Evolutionary conservation across 2,888 invertebrate genomes (phyloP).

Genomic region (Synanthedon formicaeformis): DNA sequence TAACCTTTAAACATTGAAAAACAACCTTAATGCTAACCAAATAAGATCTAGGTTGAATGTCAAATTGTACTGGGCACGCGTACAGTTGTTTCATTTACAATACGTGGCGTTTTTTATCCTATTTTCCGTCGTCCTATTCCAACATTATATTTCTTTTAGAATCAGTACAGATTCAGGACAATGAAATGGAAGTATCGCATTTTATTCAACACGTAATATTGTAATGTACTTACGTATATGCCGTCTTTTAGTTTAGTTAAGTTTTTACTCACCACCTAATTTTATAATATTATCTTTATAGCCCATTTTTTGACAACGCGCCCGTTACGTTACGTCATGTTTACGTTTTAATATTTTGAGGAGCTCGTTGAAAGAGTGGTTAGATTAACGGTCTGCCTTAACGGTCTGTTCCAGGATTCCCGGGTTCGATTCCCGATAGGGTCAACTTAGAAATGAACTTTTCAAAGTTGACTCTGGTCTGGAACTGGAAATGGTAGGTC

Average conservation of each 20-base stretch:
- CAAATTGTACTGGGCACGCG: conserved; percentile 10
- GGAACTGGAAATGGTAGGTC: too few relatives aligned
- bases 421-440: too few relatives aligned
- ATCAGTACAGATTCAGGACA: conserved; percentile 7
- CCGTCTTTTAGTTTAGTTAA: not conserved
- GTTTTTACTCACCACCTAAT: too few relatives aligned
- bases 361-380: too few relatives aligned
- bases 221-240: not conserved
- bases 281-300: too few relatives aligned
- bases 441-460: too few relatives aligned
- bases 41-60: not conserved
- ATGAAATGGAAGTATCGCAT: not conserved
- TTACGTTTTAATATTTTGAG: too few relatives aligned
- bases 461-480: too few relatives aligned
- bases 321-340: too few relatives aligned
- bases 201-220: not conserved
- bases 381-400: too few relatives aligned
- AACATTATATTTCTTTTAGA: conserved; percentile 13
- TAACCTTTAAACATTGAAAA: not conserved
- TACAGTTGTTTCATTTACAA: conserved; percentile 31
- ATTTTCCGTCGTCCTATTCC: conserved; percentile 8
- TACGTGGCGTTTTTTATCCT: conserved; percentile 12
- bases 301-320: too few relatives aligned
- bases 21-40: not conserved
- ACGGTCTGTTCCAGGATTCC: too few relatives aligned